phyloP scores from a whole-genome alignment of 2,888 invertebrate species.

The Tetrapedia diversipes region DNA sequence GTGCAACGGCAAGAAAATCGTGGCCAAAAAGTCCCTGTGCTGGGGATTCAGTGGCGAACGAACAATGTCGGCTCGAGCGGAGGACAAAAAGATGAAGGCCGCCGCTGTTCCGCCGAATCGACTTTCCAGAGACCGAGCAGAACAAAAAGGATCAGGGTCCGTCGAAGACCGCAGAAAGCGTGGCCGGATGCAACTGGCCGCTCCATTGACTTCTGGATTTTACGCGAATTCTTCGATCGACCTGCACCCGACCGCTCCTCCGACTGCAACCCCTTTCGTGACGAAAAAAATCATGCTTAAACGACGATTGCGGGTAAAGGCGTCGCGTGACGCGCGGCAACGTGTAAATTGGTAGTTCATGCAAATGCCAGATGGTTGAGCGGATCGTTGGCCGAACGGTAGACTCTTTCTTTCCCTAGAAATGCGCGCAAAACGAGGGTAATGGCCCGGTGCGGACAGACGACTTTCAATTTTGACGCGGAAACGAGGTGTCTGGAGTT shows the following conservation, averaged over 20 bases:
- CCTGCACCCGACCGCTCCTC: not conserved
- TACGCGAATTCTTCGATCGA: not conserved
- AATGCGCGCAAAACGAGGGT: slow-evolving; percentile 14
- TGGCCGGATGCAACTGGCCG: slow-evolving; percentile 78
- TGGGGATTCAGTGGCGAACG: slow-evolving; percentile 3
- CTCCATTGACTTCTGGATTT: slow-evolving; percentile 68
- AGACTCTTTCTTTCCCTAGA: not conserved
- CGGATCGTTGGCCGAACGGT: slow-evolving; percentile 12
- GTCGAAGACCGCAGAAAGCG: slow-evolving; percentile 77
- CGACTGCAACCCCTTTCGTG: not conserved
- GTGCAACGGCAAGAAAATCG: slow-evolving; percentile 34
- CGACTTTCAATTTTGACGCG: slow-evolving; percentile 33
- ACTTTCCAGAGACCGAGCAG: slow-evolving; percentile 51
- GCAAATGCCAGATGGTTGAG: slow-evolving; percentile 40
- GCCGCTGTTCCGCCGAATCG: slow-evolving; percentile 50
- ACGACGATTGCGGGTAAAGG: slow-evolving; percentile 23
- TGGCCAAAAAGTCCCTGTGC: slow-evolving; percentile 23
- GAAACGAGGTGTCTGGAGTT: slow-evolving; percentile 16
- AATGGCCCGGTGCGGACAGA: slow-evolving; percentile 20
- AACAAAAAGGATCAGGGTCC: slow-evolving; percentile 26
- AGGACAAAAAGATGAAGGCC: slow-evolving; percentile 52
- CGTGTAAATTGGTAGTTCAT: slow-evolving; percentile 52
- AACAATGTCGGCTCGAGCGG: slow-evolving; percentile 21
- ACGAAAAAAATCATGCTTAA: slow-evolving; percentile 9
- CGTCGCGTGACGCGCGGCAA: slow-evolving; percentile 59